These are phyloP conservation scores for Sclerurus mexicanus DNA, from an alignment of 2,113 vertebrate genomes.

Conservation along the genomic window DNA sequence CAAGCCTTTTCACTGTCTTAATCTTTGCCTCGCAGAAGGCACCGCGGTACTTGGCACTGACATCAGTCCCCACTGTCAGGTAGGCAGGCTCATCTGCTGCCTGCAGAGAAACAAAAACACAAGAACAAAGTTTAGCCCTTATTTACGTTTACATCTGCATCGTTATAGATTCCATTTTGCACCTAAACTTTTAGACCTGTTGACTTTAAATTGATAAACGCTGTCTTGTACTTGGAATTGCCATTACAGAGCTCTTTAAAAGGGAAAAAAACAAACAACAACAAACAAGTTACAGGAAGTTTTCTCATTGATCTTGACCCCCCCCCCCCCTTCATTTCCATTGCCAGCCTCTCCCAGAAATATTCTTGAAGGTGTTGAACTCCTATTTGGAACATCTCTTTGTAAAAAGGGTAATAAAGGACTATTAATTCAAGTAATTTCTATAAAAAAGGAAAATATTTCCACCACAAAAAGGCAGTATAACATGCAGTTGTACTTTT, in stretches of 20 bases:
- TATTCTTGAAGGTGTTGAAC: neutral
- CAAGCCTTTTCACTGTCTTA: slow-evolving; percentile 96
- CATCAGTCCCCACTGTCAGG: slow-evolving; percentile 97
- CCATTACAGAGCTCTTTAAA: neutral
- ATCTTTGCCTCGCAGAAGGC: slow-evolving; percentile 99
- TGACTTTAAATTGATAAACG: neutral
- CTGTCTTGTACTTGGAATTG: accelerated
- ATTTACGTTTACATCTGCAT: neutral
- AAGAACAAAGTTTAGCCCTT: neutral
- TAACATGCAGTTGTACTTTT: neutral
- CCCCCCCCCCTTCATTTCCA: neutral
- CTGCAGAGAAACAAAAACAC: slow-evolving; percentile 58
- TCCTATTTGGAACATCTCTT: neutral
- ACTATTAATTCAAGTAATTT: neutral
- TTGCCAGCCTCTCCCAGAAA: neutral
- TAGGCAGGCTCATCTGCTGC: slow-evolving; percentile 99
- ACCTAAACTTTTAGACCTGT: neutral
- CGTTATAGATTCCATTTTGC: neutral
- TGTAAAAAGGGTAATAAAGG: neutral
- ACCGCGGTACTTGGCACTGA: slow-evolving; percentile 98
- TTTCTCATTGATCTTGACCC: neutral
- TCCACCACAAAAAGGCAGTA: neutral
- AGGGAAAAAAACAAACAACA: neutral
- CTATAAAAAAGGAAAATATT: neutral
- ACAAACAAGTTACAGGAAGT: neutral